Evolutionary conservation across 1,140 invertebrate species (phyloP).

Genomic region (Asobara japonica): DNA sequence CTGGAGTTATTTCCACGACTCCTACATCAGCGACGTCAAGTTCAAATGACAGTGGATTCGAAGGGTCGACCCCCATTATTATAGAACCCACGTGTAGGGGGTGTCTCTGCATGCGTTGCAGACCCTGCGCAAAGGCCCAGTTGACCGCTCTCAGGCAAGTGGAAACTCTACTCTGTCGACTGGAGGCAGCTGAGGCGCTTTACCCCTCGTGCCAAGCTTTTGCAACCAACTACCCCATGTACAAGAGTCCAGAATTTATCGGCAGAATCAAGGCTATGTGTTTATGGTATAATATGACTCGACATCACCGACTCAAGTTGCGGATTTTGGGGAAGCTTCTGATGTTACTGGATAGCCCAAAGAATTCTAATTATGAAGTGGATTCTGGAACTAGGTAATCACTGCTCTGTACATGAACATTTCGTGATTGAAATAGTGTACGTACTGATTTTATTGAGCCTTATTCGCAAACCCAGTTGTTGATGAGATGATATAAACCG

Average conservation of each 20-base stretch:
- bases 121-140: slow-evolving; percentile 74
- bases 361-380: slow-evolving; percentile 48
- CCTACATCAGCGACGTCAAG: slow-evolving; percentile 21
- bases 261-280: slow-evolving; percentile 81
- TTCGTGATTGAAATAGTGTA: too few species aligned
- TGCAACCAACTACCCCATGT: slow-evolving; percentile 76
- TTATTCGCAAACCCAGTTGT: too few species aligned
- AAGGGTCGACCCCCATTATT: slow-evolving; percentile 29
- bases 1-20: slow-evolving; percentile 33
- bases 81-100: slow-evolving; percentile 53
- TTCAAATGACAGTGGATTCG: slow-evolving; percentile 36
- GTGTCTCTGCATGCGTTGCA: slow-evolving; percentile 79
- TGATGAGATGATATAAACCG: too few species aligned
- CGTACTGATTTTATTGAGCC: too few species aligned
- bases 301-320: slow-evolving; percentile 83
- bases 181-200: slow-evolving; percentile 81
- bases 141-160: slow-evolving; percentile 79
- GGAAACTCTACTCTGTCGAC: slow-evolving; percentile 73
- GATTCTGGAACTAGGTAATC: slow-evolving; percentile 48
- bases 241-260: slow-evolving; percentile 74
- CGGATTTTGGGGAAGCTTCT: slow-evolving; percentile 81
- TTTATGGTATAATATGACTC: slow-evolving; percentile 90
- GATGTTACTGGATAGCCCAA: slow-evolving; percentile 63
- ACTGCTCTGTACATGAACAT: too few species aligned
- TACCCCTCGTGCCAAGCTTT: slow-evolving; percentile 88